Evolutionary conservation across 1,140 invertebrate species (phyloP).

Genomic region (Holcopasites calliopsidis): DNA sequence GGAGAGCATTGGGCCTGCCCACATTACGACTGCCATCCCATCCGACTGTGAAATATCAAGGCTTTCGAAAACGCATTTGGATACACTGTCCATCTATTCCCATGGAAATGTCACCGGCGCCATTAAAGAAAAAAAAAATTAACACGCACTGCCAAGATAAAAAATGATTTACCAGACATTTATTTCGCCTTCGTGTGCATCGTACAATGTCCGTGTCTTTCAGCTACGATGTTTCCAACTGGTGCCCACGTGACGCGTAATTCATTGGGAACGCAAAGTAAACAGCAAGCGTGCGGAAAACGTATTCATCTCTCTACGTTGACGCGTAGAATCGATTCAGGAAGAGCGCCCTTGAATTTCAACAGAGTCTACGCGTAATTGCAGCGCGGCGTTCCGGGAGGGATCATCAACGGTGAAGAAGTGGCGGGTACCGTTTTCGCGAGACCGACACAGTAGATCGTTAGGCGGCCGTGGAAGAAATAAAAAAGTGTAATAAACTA

Average conservation of each 20-base stretch:
- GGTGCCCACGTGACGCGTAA: not conserved
- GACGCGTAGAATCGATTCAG: not conserved
- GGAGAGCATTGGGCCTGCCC: slow-evolving; percentile 41
- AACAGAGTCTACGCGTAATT: slow-evolving; percentile 16
- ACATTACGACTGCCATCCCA: slow-evolving; percentile 30
- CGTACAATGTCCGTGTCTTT: not conserved
- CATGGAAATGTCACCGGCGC: too few species aligned
- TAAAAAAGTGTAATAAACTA: slow-evolving; percentile 21
- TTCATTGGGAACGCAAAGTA: not conserved
- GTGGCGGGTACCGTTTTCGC: slow-evolving; percentile 2
- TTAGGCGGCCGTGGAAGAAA: not conserved
- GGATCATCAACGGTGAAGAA: not conserved
- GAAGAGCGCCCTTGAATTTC: slow-evolving; percentile 22
- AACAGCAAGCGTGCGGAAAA: not conserved
- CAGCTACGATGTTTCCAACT: not conserved
- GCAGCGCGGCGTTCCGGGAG: not conserved
- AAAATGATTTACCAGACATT: not conserved
- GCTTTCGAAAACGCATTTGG: slow-evolving; percentile 16
- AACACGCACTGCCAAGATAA: too few species aligned
- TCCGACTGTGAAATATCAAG: slow-evolving; percentile 24
- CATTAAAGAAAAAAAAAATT: too few species aligned
- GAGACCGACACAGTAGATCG: slow-evolving; percentile 4
- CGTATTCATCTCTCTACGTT: not conserved
- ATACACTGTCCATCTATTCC: too few species aligned
- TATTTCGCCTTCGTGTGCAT: not conserved